These are phyloP conservation scores for Rhea pennata DNA, from an alignment of 2,113 vertebrate species.

Conservation along the genomic window DNA sequence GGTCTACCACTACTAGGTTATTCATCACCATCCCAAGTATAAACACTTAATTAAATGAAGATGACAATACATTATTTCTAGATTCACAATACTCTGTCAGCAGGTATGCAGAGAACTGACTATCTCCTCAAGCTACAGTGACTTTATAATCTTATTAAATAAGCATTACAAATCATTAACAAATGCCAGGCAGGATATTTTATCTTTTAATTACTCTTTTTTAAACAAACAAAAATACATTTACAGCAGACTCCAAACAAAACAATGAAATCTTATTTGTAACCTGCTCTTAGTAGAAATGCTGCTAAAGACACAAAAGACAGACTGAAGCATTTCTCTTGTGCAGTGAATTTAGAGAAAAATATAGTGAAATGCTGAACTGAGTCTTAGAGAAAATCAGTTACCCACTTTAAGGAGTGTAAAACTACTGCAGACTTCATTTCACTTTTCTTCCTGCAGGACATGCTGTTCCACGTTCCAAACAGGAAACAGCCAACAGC, in stretches of 20 bases:
- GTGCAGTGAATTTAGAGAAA: background rate
- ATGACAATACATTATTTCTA: background rate
- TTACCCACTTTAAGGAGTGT: background rate
- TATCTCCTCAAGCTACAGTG: background rate
- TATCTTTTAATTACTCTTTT: background rate
- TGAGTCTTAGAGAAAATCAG: background rate
- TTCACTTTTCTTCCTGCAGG: background rate
- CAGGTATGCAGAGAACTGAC: background rate
- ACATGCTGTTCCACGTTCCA: background rate
- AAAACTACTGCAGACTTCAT: slow-evolving; percentile 25
- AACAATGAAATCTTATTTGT: slow-evolving; percentile 9
- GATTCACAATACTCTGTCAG: background rate
- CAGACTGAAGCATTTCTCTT: background rate
- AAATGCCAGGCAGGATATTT: background rate
- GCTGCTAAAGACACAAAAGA: background rate
- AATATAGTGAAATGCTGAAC: background rate
- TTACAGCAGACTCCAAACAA: background rate
- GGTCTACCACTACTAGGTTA: background rate
- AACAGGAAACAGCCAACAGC: background rate
- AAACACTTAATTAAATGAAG: slow-evolving; percentile 34
- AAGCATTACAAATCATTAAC: background rate
- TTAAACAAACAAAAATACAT: background rate
- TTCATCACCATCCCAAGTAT: background rate
- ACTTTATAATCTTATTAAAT: background rate
- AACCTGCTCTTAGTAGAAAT: background rate